phyloP scores from a whole-genome alignment of 2,113 vertebrate species.

The Dendropsophus ebraccatus region DNA sequence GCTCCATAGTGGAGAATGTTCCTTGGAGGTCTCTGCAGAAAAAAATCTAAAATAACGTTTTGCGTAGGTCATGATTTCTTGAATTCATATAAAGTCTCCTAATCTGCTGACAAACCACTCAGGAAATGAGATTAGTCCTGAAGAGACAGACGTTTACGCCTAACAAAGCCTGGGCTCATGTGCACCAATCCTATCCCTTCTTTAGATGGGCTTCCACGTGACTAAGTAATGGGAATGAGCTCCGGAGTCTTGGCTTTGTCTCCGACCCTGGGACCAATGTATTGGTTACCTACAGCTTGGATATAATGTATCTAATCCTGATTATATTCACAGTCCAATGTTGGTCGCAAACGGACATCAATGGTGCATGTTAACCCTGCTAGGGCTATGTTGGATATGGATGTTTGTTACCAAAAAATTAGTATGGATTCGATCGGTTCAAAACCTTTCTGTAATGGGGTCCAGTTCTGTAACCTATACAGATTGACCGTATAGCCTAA shows the following conservation, averaged over 20 bases:
- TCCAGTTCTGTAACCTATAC: neutral
- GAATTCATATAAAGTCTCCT: neutral
- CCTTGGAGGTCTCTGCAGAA: too few relatives aligned
- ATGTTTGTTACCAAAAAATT: too few relatives aligned
- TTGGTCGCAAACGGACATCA: too few relatives aligned
- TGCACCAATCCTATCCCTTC: neutral
- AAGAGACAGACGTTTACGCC: too few relatives aligned
- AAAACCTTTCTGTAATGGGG: neutral
- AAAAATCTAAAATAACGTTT: neutral
- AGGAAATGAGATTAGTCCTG: too few relatives aligned
- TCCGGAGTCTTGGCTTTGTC: neutral
- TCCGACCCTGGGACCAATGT: neutral
- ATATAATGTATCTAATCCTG: neutral
- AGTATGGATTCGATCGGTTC: neutral
- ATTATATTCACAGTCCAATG: too few relatives aligned
- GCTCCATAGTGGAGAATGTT: neutral
- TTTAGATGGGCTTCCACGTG: neutral
- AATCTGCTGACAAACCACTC: too few relatives aligned
- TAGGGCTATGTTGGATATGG: too few relatives aligned
- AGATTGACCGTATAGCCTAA: too few relatives aligned
- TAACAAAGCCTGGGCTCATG: too few relatives aligned
- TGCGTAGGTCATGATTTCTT: neutral
- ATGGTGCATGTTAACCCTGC: too few relatives aligned
- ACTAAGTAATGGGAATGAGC: too few relatives aligned
- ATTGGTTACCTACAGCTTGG: neutral